Conservation (phyloP, 2,888 invertebrate species). For the Netelia inedita region DNA sequence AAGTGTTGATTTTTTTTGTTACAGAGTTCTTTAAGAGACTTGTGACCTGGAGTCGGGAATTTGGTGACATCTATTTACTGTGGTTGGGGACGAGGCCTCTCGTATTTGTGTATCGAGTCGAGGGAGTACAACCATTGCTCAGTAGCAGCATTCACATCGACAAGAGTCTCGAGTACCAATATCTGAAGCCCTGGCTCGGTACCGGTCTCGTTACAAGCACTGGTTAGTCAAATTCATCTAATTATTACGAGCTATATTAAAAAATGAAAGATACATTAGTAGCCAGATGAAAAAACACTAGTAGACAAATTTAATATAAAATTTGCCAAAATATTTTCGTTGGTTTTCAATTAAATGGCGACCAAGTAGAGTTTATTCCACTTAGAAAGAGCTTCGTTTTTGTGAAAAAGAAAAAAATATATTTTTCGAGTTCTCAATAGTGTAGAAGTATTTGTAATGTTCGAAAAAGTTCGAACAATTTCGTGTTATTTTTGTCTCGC, state of each 20-base stretch:
- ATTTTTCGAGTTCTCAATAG: too few species aligned
- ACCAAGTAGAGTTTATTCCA: too few species aligned
- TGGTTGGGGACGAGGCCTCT: slow-evolving; percentile 84
- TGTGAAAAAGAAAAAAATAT: too few species aligned
- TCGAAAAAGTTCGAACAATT: too few species aligned
- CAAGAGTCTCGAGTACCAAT: slow-evolving; percentile 83
- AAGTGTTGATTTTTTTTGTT: slow-evolving; percentile 55
- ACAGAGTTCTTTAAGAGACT: slow-evolving; percentile 82
- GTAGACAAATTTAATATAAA: too few species aligned
- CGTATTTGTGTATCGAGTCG: slow-evolving; percentile 81
- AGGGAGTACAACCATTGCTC: slow-evolving; percentile 82
- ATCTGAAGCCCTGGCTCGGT: slow-evolving; percentile 82
- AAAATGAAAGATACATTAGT: neutral
- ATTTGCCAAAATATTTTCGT: too few species aligned
- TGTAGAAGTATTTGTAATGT: too few species aligned
- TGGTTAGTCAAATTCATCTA: slow-evolving; percentile 75
- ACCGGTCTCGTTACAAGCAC: slow-evolving; percentile 81
- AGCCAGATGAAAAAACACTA: neutral
- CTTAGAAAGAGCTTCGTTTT: too few species aligned
- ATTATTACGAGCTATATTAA: neutral
- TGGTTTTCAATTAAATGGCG: too few species aligned
- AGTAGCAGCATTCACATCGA: slow-evolving; percentile 82
- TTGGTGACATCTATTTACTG: slow-evolving; percentile 81
- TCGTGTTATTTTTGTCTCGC: too few species aligned
- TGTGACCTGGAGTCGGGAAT: slow-evolving; percentile 78